Percentiles rank a stretch among this genome's conserved stretches.
phyloP scores from a whole-genome alignment of 2,113 vertebrate species.

The Spermophilus dauricus region DNA sequence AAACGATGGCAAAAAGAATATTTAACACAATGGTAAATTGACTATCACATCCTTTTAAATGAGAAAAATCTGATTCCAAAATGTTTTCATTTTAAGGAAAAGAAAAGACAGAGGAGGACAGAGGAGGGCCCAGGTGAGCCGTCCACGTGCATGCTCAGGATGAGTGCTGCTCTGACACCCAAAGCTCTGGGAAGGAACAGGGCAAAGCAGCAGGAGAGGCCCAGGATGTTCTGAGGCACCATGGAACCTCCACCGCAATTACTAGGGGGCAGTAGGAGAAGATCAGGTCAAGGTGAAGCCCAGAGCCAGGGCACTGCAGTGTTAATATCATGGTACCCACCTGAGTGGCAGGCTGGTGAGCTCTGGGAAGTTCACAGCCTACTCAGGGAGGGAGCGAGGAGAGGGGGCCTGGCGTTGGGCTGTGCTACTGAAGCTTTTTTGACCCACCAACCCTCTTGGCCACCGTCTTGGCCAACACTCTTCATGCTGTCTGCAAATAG shows the following conservation, averaged over 20 bases:
- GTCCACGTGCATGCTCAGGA: neutral
- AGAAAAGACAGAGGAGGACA: neutral
- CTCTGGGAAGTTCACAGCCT: neutral
- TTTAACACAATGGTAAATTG: neutral
- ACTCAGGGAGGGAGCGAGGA: accelerated
- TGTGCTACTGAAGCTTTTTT: too few species aligned
- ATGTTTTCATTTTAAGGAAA: neutral
- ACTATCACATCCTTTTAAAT: neutral
- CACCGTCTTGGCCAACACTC: neutral
- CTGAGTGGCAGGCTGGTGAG: neutral
- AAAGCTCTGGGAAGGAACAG: neutral
- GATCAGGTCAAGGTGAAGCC: neutral
- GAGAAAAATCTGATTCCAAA: neutral
- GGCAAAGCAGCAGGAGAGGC: accelerated
- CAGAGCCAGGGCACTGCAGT: accelerated
- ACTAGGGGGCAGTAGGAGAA: neutral
- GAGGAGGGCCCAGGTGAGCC: neutral
- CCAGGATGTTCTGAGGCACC: neutral
- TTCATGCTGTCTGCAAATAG: neutral
- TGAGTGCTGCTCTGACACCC: too few species aligned
- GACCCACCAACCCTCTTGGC: neutral
- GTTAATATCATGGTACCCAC: neutral
- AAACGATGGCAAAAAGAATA: neutral
- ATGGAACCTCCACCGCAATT: too few species aligned
- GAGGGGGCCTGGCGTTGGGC: accelerated